Percentiles rank a stretch among this genome's conserved stretches.
phyloP scores from a whole-genome alignment of 2,113 vertebrate genomes.

The Eudyptes chrysolophus region DNA sequence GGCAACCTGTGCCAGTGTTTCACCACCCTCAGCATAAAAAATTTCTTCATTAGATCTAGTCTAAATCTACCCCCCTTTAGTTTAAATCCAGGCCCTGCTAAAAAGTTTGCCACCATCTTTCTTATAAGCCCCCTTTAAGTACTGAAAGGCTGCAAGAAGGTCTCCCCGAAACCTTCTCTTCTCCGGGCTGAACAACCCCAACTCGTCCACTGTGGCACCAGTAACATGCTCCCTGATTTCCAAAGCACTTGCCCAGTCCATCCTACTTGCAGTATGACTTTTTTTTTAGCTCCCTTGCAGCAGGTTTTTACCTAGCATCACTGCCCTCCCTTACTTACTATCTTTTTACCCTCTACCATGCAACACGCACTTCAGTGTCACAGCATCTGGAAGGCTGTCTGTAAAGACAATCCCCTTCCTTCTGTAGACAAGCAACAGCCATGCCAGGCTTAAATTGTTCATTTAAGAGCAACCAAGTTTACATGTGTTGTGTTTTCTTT shows the following conservation, averaged over 20 bases:
- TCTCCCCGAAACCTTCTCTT: no score
- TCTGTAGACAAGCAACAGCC: conserved; percentile 5
- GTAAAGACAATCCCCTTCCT: conserved; percentile 8
- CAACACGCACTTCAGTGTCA: not conserved
- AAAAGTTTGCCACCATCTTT: no score
- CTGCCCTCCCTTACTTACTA: not conserved
- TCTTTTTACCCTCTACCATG: not conserved
- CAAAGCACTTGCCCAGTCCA: not conserved
- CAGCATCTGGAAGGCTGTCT: not conserved
- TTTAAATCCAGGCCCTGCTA: no score
- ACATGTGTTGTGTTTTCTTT: conserved; percentile 62
- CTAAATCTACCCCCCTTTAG: no score
- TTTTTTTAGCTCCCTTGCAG: not conserved
- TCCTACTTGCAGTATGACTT: not conserved
- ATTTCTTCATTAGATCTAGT: no score
- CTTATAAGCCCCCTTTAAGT: no score
- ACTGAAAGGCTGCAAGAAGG: no score
- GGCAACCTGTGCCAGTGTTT: no score
- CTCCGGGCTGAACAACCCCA: no score
- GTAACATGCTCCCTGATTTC: not conserved
- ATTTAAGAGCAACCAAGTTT: conserved; percentile 61
- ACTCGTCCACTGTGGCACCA: not conserved
- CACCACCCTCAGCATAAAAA: no score
- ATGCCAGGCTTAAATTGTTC: conserved; percentile 12
- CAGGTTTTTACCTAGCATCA: not conserved